Evolutionary conservation across 2,797 vertebrate species (phyloP).

Genomic region (Hoplostethus mediterraneus): DNA sequence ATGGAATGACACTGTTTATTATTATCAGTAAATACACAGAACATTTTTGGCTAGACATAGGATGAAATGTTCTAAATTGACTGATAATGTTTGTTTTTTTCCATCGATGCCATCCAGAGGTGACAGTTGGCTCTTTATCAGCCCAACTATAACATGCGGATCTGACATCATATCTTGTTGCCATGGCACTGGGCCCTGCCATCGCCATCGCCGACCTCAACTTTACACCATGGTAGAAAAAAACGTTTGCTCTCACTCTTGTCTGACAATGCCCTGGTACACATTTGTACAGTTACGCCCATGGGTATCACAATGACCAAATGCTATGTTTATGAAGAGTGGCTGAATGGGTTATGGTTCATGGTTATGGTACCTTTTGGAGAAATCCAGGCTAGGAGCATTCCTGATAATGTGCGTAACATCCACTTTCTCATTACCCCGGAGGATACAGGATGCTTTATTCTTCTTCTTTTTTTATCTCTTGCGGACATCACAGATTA

Average conservation of each 20-base stretch:
- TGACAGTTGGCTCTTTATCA: neutral
- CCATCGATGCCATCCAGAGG: neutral
- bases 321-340: neutral
- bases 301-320: constrained; percentile 19
- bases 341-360: constrained; percentile 28
- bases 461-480: constrained; percentile 11
- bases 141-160: neutral
- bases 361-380: constrained; percentile 18
- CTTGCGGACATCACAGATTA: constrained; percentile 25
- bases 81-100: neutral
- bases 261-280: constrained; percentile 1
- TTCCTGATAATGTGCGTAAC: constrained; percentile 26
- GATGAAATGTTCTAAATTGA: neutral
- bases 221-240: constrained; percentile 1
- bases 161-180: constrained; percentile 28
- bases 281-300: neutral
- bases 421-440: constrained; percentile 32
- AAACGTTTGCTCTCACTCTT: neutral
- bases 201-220: neutral
- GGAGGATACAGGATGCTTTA: constrained; percentile 17
- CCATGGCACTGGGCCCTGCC: constrained; percentile 13
- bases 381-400: constrained; percentile 35
- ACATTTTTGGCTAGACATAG: neutral
- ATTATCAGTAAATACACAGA: neutral
- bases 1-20: neutral